Evolutionary conservation across 2,888 invertebrate genomes (phyloP).

Genomic region (Thyatira batis): DNA sequence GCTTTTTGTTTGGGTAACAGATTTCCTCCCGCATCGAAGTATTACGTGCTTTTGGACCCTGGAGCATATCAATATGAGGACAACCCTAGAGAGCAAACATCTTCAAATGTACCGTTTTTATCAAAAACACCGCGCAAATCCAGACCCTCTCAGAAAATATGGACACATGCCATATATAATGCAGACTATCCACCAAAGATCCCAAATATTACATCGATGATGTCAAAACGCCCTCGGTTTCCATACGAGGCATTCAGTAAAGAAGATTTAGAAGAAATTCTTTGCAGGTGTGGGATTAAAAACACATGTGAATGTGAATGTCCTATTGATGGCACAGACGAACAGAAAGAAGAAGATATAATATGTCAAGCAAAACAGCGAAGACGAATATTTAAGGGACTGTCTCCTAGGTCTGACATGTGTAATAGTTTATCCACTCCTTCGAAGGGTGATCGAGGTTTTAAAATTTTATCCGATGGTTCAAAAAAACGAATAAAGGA

Average conservation of each 20-base stretch:
- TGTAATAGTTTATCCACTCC: slow-evolving; percentile 43
- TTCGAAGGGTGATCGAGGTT: slow-evolving; percentile 45
- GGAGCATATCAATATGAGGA: slow-evolving; percentile 53
- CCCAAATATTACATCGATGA: slow-evolving; percentile 54
- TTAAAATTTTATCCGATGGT: slow-evolving; percentile 34
- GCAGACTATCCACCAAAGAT: slow-evolving; percentile 35
- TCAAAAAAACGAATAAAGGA: slow-evolving; percentile 30
- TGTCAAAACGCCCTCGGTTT: slow-evolving; percentile 60
- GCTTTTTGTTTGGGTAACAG: slow-evolving; percentile 53
- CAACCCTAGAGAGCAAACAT: slow-evolving; percentile 16
- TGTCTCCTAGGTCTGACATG: slow-evolving; percentile 31
- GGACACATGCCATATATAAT: slow-evolving; percentile 59
- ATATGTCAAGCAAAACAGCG: slow-evolving; percentile 52
- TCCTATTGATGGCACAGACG: slow-evolving; percentile 21
- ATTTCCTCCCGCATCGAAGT: slow-evolving; percentile 44
- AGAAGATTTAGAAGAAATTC: slow-evolving; percentile 54
- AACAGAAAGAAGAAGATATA: slow-evolving; percentile 26
- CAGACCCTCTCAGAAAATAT: slow-evolving; percentile 31
- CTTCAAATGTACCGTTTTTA: slow-evolving; percentile 56
- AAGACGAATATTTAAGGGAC: slow-evolving; percentile 55
- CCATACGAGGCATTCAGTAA: slow-evolving; percentile 56
- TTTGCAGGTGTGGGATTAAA: slow-evolving; percentile 59
- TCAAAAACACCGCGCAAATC: slow-evolving; percentile 49
- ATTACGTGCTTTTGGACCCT: slow-evolving; percentile 56
- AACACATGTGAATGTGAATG: slow-evolving; percentile 62